Evolutionary conservation across 1,140 invertebrate genomes (phyloP).

Genomic region (Danaus plexippus): DNA sequence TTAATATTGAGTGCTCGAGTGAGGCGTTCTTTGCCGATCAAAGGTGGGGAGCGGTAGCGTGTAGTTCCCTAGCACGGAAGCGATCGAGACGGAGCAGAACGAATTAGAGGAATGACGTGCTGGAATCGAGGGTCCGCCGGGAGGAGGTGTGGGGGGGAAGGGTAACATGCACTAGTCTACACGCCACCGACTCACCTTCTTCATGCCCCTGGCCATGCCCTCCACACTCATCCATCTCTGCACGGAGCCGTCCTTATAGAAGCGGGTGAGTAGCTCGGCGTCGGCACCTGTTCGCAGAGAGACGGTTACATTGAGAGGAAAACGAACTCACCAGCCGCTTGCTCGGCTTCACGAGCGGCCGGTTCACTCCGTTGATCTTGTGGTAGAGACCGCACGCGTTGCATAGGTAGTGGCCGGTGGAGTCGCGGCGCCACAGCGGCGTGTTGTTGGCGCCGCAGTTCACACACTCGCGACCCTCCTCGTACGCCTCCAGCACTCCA

Average conservation of each 20-base stretch:
- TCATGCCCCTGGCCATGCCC: constrained; percentile 67
- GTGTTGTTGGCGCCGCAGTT: constrained; percentile 97
- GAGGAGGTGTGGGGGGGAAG: constrained; percentile 20
- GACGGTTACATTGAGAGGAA: constrained; percentile 30
- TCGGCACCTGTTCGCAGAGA: constrained; percentile 60
- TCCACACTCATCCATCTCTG: constrained; percentile 67
- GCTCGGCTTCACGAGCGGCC: constrained; percentile 90
- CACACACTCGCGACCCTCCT: constrained; percentile 94
- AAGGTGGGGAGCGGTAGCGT: constrained; percentile 63
- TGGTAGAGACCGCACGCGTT: constrained; percentile 98
- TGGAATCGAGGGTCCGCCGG: constrained; percentile 13
- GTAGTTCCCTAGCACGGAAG: constrained; percentile 56
- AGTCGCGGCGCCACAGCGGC: constrained; percentile 95
- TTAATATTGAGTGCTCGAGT: constrained; percentile 5
- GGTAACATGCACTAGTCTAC: constrained; percentile 65
- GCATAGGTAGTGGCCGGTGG: constrained; percentile 97
- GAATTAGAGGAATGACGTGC: constrained; percentile 21
- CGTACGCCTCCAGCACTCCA: constrained; percentile 85
- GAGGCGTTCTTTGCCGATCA: constrained; percentile 14
- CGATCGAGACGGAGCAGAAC: constrained; percentile 20
- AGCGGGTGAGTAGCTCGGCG: constrained; percentile 64
- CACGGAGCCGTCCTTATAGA: constrained; percentile 69
- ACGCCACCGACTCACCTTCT: constrained; percentile 71
- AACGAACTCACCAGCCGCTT: constrained; percentile 85
- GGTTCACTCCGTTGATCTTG: constrained; percentile 96